phyloP scores from a whole-genome alignment of 2,113 vertebrate genomes.

The Daubentonia madagascariensis region DNA sequence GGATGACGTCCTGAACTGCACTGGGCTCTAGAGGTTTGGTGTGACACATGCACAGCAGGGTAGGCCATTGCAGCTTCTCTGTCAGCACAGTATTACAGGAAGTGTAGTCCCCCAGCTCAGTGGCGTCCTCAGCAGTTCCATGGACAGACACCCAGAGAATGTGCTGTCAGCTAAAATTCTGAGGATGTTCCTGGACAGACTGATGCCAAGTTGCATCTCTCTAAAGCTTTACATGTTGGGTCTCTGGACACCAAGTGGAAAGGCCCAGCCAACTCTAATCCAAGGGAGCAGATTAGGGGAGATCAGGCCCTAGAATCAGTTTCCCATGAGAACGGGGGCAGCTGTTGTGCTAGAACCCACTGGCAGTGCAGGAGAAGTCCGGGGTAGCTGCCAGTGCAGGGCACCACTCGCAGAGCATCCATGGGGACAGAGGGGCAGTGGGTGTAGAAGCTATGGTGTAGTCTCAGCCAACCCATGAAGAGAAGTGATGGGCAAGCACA shows the following conservation, averaged over 20 bases:
- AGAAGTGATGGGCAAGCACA: not conserved
- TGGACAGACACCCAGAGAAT: not conserved
- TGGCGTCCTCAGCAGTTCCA: accelerated
- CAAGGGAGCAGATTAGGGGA: not conserved
- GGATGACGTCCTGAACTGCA: not conserved
- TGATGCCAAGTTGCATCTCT: not conserved
- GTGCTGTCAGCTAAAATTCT: not conserved
- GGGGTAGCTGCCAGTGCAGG: not conserved
- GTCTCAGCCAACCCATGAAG: not conserved
- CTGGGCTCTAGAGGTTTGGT: not conserved
- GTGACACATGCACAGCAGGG: not conserved
- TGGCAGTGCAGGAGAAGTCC: not conserved
- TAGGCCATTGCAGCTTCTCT: not conserved
- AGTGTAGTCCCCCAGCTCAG: not conserved
- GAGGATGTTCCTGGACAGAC: not conserved
- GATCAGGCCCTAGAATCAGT: not conserved
- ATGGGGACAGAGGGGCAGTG: not conserved
- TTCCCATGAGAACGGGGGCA: not conserved
- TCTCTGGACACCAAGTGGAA: not conserved
- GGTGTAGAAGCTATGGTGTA: not conserved
- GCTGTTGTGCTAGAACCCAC: not conserved
- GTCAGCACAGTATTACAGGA: no score
- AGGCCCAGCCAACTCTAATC: not conserved
- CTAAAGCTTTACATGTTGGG: not conserved
- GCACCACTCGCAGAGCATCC: not conserved